Percentiles rank a stretch among this genome's conserved stretches.
phyloP scores from a whole-genome alignment of 2,113 vertebrate species.

The Brachyistius frenatus region DNA sequence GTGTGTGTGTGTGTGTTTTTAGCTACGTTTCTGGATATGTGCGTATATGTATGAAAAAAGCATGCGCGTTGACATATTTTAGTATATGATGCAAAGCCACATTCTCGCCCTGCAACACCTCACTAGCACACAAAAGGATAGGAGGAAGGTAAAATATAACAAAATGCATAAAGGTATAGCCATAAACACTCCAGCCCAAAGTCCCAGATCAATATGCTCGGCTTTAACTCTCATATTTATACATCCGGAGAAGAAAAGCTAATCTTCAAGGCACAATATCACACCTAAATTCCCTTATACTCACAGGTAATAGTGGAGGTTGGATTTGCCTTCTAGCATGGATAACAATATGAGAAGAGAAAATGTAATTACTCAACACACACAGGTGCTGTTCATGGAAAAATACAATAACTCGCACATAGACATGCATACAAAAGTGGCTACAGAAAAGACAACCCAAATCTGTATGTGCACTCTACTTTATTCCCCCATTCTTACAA shows the following conservation, averaged over 20 bases:
- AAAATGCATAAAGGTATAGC: conserved; percentile 24
- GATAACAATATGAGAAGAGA: conserved; percentile 55
- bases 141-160: conserved; percentile 36
- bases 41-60: conserved; percentile 6
- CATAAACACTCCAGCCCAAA: conserved; percentile 46
- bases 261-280: conserved; percentile 71
- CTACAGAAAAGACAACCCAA: conserved; percentile 14
- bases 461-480: neutral
- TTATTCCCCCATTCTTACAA: conserved; percentile 14
- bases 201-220: conserved; percentile 73
- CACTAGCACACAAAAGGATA: conserved; percentile 12
- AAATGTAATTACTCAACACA: conserved; percentile 67
- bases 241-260: conserved; percentile 63
- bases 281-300: conserved; percentile 55
- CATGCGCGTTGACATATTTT: conserved; percentile 14
- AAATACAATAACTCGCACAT: conserved; percentile 55
- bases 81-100: conserved; percentile 49
- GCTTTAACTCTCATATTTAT: conserved; percentile 65
- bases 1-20: conserved; percentile 2
- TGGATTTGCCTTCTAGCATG: conserved; percentile 58
- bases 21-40: neutral
- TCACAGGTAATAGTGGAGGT: conserved; percentile 51
- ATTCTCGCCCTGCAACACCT: conserved; percentile 35
- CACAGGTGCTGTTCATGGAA: conserved; percentile 46
- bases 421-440: conserved; percentile 1